Base-by-base conservation (phyloP, 2,797 vertebrate genomes). In the Muscicapa comitata region DNA sequence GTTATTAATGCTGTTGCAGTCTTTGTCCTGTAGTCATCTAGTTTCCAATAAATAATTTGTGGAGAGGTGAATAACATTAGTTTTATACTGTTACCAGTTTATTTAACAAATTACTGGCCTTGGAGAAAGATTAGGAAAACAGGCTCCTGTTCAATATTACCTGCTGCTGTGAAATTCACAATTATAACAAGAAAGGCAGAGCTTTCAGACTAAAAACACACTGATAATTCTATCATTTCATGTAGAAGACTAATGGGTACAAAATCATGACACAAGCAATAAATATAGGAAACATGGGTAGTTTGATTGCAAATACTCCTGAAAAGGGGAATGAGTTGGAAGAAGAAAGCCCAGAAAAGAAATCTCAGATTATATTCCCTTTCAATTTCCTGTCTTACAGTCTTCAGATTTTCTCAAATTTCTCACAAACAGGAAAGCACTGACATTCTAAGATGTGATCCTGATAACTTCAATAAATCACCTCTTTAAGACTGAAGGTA, bases 401-500 rank as follows among this genome's bases (percentile, higher is more conserved):
- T 63, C 14, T 28, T 91, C 82, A 93, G 88, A 86, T 88, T 95
- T 97, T 97, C 63, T 77, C 66, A 93, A 80, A 83, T 94, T 82
- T 92, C 74, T 35, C 90, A 88, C 55, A 87, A 97, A 91, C 31
- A 96, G 85, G 40, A 94, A 96, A 97, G 79, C 87, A 71, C 59
- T 94, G 97, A 98, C 97, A 97, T 98, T 98, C 98, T 94, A 97
- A 95, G 95, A 97, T 92, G 86, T 81, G 38, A 91, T 92, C 58
- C 73, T 92, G 86, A 90, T 97, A 97, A 95, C 95, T 98, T 98
- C 95, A 97, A 97, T 95, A 96, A 83, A 96, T 94, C 97, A 98
- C 95, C 98, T 98, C 96, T 97, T 98, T 97, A 97, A 97, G 96
- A 95, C 90, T 97, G 97, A 98, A 98, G 96, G 97, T 97, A 93